Conservation (phyloP, 2,797 vertebrate genomes). For the Prunella strophiata region DNA sequence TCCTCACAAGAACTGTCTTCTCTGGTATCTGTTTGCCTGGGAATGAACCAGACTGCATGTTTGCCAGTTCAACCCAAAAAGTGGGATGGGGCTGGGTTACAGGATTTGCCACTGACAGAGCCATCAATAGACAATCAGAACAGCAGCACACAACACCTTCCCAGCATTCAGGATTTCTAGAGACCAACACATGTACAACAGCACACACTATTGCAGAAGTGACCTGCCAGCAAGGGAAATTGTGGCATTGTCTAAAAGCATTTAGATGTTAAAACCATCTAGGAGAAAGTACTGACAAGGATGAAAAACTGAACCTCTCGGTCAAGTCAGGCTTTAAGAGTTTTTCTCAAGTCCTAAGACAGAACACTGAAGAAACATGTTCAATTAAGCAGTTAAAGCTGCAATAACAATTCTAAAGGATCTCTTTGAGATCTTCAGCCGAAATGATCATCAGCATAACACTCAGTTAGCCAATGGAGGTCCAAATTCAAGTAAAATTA, state of each 20-base stretch:
- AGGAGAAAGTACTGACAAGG: background rate
- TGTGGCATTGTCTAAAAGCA: background rate
- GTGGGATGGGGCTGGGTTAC: background rate
- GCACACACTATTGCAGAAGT: background rate
- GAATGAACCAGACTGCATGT: background rate
- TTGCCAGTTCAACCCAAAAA: background rate
- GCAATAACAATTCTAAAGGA: background rate
- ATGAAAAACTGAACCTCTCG: background rate
- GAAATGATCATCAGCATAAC: background rate
- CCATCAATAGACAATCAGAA: background rate
- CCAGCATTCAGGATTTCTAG: background rate
- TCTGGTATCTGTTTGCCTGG: background rate
- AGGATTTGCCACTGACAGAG: background rate
- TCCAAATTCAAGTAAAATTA: slow-evolving; percentile 20
- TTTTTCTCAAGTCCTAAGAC: background rate
- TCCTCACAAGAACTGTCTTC: background rate
- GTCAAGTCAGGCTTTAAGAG: background rate
- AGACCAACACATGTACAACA: background rate
- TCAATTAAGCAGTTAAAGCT: background rate
- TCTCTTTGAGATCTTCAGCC: background rate
- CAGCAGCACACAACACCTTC: background rate
- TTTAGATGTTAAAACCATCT: background rate
- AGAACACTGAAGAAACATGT: background rate
- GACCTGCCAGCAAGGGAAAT: background rate
- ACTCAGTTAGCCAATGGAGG: background rate